Conservation (phyloP, 2,888 invertebrate genomes). For the Mimas tiliae region DNA sequence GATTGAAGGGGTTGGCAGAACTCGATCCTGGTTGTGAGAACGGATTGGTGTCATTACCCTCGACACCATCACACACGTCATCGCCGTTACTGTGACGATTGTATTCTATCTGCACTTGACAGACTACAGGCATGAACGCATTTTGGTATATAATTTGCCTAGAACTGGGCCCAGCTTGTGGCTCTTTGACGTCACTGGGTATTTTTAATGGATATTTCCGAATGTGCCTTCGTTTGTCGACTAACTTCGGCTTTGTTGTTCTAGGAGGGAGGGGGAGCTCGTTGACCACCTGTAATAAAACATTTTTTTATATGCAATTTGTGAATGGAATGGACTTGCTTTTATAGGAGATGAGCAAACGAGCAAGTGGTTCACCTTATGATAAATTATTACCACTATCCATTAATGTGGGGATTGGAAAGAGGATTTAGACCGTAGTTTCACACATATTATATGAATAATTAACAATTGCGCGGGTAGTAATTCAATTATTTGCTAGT, state of each 20-base stretch:
- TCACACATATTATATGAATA: no score
- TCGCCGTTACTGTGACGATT: slow-evolving; percentile 37
- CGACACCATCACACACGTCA: slow-evolving; percentile 57
- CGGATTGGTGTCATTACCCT: slow-evolving; percentile 55
- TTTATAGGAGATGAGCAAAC: no score
- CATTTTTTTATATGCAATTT: not conserved
- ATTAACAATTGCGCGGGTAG: no score
- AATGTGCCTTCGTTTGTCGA: slow-evolving; percentile 71
- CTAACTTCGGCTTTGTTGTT: slow-evolving; percentile 61
- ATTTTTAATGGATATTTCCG: slow-evolving; percentile 67
- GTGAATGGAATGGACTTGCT: no score
- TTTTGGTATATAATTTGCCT: slow-evolving; percentile 66
- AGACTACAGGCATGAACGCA: slow-evolving; percentile 43
- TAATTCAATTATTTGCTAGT: no score
- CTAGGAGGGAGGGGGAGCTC: slow-evolving; percentile 69
- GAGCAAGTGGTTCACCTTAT: no score
- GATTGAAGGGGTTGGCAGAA: slow-evolving; percentile 56
- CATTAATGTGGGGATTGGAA: no score
- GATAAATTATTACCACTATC: no score
- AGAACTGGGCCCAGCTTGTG: slow-evolving; percentile 25
- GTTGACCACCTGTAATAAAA: slow-evolving; percentile 54
- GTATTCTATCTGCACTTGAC: slow-evolving; percentile 24
- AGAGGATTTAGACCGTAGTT: no score
- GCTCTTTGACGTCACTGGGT: slow-evolving; percentile 34
- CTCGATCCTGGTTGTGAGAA: slow-evolving; percentile 49